These are phyloP conservation scores for Rutilus rutilus DNA, from an alignment of 2,113 vertebrate genomes.

Conservation along the genomic window DNA sequence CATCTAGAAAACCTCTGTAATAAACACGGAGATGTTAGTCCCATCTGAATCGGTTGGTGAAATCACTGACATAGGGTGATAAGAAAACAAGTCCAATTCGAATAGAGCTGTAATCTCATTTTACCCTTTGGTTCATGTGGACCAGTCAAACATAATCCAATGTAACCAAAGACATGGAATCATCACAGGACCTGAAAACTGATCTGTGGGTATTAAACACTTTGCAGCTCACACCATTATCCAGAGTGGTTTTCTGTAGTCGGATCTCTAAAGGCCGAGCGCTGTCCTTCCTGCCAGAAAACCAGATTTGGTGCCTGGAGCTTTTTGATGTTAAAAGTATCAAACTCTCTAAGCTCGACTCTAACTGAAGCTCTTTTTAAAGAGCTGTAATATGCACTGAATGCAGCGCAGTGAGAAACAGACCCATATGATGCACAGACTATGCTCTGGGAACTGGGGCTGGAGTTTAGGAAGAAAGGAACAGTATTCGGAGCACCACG, in stretches of 20 bases:
- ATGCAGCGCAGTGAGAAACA: slow-evolving; percentile 19
- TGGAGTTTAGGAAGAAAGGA: slow-evolving; percentile 25
- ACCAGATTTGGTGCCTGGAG: slow-evolving; percentile 3
- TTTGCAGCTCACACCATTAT: slow-evolving; percentile 24
- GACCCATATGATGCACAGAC: neutral
- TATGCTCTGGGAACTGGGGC: slow-evolving; percentile 20
- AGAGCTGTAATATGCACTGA: neutral
- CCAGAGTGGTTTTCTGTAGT: slow-evolving; percentile 3
- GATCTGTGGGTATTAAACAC: slow-evolving; percentile 28
- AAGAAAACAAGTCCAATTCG: neutral
- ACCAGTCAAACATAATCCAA: neutral
- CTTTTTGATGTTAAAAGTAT: slow-evolving; percentile 44
- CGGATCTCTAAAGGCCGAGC: slow-evolving; percentile 16
- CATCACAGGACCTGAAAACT: slow-evolving; percentile 14
- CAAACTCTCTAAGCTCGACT: neutral
- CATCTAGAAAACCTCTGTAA: neutral
- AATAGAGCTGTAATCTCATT: neutral
- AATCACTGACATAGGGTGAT: neutral
- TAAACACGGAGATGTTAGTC: neutral
- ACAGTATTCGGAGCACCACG: neutral
- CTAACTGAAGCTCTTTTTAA: slow-evolving; percentile 21
- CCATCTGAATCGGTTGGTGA: neutral
- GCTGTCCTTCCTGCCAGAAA: slow-evolving; percentile 27
- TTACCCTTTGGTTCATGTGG: neutral
- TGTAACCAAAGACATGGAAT: slow-evolving; percentile 18